Base-by-base conservation (phyloP, 2,888 invertebrate genomes). In the Drosophila mettleri region DNA sequence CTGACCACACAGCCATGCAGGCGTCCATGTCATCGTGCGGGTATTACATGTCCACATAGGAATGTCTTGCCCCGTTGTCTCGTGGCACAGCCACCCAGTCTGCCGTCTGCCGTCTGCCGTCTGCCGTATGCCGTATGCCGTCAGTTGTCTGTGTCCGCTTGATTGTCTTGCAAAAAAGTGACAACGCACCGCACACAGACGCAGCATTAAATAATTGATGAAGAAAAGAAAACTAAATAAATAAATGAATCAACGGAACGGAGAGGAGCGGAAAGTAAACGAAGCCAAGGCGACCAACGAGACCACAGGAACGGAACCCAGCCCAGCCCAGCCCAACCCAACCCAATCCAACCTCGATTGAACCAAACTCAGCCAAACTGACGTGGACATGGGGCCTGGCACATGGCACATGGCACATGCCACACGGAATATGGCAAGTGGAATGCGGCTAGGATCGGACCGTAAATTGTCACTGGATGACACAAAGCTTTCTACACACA, bases 391-490 rank as follows among this genome's bases (percentile, higher is more conserved):
- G 29, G 27, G 53, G 55, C 41, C 7, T 20, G 36, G 36, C 38
- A n/a, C n/a, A n/a, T n/a, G n/a, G n/a, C n/a, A n/a, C n/a, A n/a
- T 36, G 43, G 38, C 60, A 61, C 75, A 27, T 43, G 39, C 39
- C 34, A 41, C 22, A 10, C 39, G 29, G 34, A 34, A 43, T 46
- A 24, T 12, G 38, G 57, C 46, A 31, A 48, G 46, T 31, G n/a
- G 34, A 27, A 34, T 36, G 58, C 31, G 38, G 34, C 48, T 62
- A 24, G 49, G 57, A 33, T 63, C 27, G 60, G 54, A 49, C 48
- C 64, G 78, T 72, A 84, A 81, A 84, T 84, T 84, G 83, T 88
- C 83, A 84, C 86, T 75, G 88, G 86, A 88, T 86, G 83, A 84
- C 83, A 84, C 75, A 78, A 72, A 74, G 86, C 86, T 84, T 86